These are phyloP conservation scores for Phenganax stokvisi DNA, from an alignment of 92 coral and sea anemone species.

Conservation along the genomic window DNA sequence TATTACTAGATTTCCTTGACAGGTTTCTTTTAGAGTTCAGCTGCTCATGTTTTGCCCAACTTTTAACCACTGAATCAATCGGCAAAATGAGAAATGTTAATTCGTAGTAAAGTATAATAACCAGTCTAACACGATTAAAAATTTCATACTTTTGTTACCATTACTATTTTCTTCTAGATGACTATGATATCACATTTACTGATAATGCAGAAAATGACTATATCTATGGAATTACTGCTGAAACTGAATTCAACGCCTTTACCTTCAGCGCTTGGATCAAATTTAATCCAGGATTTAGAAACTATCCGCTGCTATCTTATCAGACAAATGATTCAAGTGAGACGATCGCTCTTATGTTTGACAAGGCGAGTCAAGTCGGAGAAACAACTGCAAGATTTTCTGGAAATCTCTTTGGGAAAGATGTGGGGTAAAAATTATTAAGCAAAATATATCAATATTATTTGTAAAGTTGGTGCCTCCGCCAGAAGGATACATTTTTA, in stretches of 20 bases:
- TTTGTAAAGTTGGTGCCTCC: no score
- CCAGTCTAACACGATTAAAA: not conserved
- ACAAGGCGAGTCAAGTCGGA: not conserved
- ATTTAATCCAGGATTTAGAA: not conserved
- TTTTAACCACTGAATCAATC: no score
- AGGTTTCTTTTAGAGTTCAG: no score
- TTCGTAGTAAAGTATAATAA: no score
- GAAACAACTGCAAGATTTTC: not conserved
- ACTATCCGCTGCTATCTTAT: conserved; percentile 10
- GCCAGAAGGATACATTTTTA: no score
- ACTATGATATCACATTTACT: conserved; percentile 8
- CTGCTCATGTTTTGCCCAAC: no score
- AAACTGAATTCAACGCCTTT: not conserved
- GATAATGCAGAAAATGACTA: not conserved
- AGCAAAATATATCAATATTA: not conserved
- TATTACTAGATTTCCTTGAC: no score
- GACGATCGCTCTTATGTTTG: not conserved
- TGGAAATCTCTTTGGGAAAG: not conserved
- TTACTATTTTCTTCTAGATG: conserved; percentile 6
- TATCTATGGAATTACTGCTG: not conserved
- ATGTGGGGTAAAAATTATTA: not conserved
- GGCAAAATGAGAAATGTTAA: no score
- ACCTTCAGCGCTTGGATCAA: conserved; percentile 15
- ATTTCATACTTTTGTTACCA: not conserved
- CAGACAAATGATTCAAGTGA: not conserved